Percentiles rank a stretch among this genome's conserved stretches.
phyloP scores from a whole-genome alignment of 2,797 vertebrate species.

The Onychomys leucogaster region DNA sequence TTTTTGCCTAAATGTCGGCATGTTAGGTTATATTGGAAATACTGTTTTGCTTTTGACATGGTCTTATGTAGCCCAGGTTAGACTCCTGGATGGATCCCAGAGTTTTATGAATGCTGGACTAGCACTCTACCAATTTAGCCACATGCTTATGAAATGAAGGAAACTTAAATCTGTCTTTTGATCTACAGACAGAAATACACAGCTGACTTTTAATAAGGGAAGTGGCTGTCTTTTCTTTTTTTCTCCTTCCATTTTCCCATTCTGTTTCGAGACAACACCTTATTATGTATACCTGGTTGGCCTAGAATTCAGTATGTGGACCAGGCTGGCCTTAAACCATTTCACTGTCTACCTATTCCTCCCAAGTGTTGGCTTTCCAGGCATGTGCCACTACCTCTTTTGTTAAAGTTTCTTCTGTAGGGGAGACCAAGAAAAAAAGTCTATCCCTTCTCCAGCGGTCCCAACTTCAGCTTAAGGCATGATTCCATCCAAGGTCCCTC shows the following conservation, averaged over 20 bases:
- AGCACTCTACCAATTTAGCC: background rate
- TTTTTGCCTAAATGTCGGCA: constrained; percentile 48
- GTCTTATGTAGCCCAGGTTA: background rate
- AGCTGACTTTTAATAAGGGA: background rate
- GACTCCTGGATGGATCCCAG: background rate
- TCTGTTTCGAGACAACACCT: background rate
- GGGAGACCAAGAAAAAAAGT: background rate
- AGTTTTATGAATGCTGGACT: background rate
- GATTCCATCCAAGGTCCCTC: background rate
- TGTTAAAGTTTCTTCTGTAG: background rate
- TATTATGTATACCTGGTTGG: background rate
- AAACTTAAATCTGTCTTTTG: background rate
- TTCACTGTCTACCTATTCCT: background rate
- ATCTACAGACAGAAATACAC: background rate
- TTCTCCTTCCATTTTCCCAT: too few relatives aligned
- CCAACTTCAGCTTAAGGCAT: background rate
- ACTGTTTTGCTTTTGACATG: background rate
- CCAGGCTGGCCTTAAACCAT: background rate
- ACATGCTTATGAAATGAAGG: background rate
- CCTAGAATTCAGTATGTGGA: background rate
- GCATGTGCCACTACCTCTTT: background rate
- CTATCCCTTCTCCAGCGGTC: too few relatives aligned
- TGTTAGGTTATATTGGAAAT: background rate
- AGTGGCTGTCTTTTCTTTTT: background rate
- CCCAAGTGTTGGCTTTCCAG: background rate